These are phyloP conservation scores for Pseudopodoces humilis DNA, from an alignment of 2,113 vertebrate species.

Conservation along the genomic window DNA sequence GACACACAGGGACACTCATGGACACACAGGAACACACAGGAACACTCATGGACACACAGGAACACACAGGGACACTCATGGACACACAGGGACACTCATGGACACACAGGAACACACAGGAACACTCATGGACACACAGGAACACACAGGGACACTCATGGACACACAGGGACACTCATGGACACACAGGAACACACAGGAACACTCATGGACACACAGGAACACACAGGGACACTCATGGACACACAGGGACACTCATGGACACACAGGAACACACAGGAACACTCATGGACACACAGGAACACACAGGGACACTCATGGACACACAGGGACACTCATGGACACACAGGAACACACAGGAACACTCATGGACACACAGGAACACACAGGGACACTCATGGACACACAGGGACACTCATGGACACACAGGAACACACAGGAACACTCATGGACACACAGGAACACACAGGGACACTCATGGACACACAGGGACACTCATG, in stretches of 20 bases:
- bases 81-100: not conserved
- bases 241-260: no score
- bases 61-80: no score
- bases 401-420: rapidly evolving
- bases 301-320: no score
- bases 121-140: no score
- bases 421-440: not conserved
- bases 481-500: no score
- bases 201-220: not conserved
- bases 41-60: no score
- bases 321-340: not conserved
- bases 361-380: no score
- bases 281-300: no score
- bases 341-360: not conserved
- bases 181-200: not conserved
- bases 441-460: not conserved
- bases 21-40: not conserved
- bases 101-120: not conserved
- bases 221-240: not conserved
- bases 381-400: not conserved
- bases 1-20: not conserved
- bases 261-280: not conserved
- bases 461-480: not conserved
- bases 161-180: rapidly evolving
- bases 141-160: not conserved